phyloP scores from a whole-genome alignment of 1,140 invertebrate genomes.

The Oscheius sp. region DNA sequence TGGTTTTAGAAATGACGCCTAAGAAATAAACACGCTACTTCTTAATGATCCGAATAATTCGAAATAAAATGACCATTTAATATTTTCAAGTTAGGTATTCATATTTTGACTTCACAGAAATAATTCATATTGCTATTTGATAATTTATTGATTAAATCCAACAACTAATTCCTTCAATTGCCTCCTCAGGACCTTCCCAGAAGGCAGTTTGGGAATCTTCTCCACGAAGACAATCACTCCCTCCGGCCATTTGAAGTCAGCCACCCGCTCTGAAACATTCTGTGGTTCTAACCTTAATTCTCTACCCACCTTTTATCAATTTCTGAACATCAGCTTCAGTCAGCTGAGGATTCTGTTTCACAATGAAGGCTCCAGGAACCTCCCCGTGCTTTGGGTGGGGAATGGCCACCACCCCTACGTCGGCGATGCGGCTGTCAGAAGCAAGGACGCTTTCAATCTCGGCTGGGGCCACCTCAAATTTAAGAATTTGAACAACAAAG shows the following conservation, averaged over 20 bases:
- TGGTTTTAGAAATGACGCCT: too few relatives aligned
- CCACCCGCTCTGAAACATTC: background rate
- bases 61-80: too few relatives aligned
- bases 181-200: constrained; percentile 73
- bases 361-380: constrained; percentile 73
- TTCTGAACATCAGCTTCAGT: constrained; percentile 1
- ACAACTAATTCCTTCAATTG: constrained; percentile 64
- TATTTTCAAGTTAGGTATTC: too few relatives aligned
- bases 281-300: constrained; percentile 6
- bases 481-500: too few relatives aligned
- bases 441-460: constrained; percentile 77
- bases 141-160: too few relatives aligned
- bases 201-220: constrained; percentile 72
- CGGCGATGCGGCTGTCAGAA: constrained; percentile 71
- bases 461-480: constrained; percentile 80
- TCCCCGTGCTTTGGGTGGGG: constrained; percentile 73
- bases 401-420: constrained; percentile 76
- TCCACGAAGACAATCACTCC: constrained; percentile 71
- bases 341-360: constrained; percentile 51
- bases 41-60: too few relatives aligned
- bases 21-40: too few relatives aligned
- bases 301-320: constrained; percentile 14
- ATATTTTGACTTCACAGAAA: too few relatives aligned
- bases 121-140: too few relatives aligned
- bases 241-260: constrained; percentile 48